Base-by-base conservation (phyloP, 2,797 vertebrate species). In the Cygnus olor region DNA sequence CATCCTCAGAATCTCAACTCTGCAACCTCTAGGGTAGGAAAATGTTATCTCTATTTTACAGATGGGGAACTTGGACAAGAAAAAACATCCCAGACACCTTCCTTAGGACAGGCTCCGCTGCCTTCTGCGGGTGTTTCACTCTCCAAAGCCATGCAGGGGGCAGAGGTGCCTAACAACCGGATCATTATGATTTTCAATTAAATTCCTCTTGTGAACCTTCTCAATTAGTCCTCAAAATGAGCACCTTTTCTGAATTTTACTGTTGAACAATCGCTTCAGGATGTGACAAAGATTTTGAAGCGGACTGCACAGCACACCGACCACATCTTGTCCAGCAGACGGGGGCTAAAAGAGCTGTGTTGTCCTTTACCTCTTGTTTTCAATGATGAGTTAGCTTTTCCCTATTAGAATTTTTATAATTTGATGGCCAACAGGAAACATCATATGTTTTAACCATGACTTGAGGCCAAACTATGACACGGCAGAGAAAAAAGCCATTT, bases 221-320 rank as follows among this genome's bases (percentile, higher is more conserved):
- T 44, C 47, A 22, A 24, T 58, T 45, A 38, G 22, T 11, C 40
- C 34, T 57, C 42, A 47, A 54, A 77, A 13, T 5, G 45, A 54
- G 11, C 4, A 28, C 10, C 17, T 61, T 18, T 32, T n/a, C 11
- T 56, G 32, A 7, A 32, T 58, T 72, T 56, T 22, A 38, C 40
- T 13, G 2, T 4, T 22, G 10, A 60, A 20, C 24, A 21, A 38
- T 7, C 14, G 8, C 34, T n/a, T 54, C 54, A 44, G 40, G 53
- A 42, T 2, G 0, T 18, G 40, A 32, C 53, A n/a, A 32, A 32
- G 30, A 47, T 13, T 7, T 40, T 34, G 5, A 63, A 57, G 24
- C 0, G 6, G 8, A 19, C 12, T 1, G 0, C 58, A 49, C 42
- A 88, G 40, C 36, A 73, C 28, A 25, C 19, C 0, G 0, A 47